Base-by-base conservation (phyloP, 2,113 vertebrate species). In the Pterophyllum scalare region DNA sequence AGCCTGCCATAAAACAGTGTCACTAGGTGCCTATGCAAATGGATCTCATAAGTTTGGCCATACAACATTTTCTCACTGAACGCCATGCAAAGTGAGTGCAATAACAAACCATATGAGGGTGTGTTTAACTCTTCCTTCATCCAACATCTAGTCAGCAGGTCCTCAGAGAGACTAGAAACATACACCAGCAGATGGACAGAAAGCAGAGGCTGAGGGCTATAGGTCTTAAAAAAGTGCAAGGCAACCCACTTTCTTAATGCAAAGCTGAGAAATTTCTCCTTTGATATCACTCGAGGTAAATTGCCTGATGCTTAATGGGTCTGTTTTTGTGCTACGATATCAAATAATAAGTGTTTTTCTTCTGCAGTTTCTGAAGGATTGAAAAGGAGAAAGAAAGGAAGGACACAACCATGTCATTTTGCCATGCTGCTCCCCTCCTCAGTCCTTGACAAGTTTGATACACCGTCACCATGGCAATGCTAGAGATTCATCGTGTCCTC, bases 391-490 rank as follows among this genome's bases (percentile, higher is more conserved):
- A 43, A 22, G 61, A 58, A 62, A 84, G 61, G 19, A 75, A 77
- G 85, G 85, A 61, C 75, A 38, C 56, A 52, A 26, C 14, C 49
- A 1, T 64, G 84, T 81, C 40, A 59, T 77, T 74, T 81, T 22
- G n/a, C 59, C 35, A 40, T 95, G 94, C 64, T 94, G 65, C 78
- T 83, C 70, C 20, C 13, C 81, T 64, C 59, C 86, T 77, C 26
- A 78, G 62, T 75, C 72, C 77, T 81, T 77, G 74, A 87, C 70
- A 62, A 54, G 59, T 86, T 81, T 87, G 79, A 89, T 54, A 40
- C 14, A n/a, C 58, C 93, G 35, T 97, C 96, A 72, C 87, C 84
- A 94, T 94, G 93, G 87, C 92, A 40, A 92, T 76, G 79, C 31
- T 7, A 70, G 80, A 82, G 75, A 64, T 43, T 57, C 62, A 52